Percentiles rank a stretch among this genome's conserved stretches.
These are phyloP conservation scores for Phrynocephalus vlangalii DNA, from an alignment of 2,797 vertebrate species.

Conservation along the genomic window DNA sequence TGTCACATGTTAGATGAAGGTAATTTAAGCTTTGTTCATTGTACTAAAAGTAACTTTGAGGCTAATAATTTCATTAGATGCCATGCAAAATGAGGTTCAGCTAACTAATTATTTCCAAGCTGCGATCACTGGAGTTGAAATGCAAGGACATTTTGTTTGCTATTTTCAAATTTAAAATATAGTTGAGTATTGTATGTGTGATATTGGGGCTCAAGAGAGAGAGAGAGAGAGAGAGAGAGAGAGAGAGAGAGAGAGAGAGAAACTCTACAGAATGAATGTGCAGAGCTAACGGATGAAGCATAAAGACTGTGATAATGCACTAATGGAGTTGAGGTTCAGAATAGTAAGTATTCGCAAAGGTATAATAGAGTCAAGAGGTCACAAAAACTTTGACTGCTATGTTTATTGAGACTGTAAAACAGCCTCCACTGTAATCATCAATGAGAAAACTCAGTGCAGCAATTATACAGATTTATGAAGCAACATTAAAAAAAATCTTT, in stretches of 20 bases:
- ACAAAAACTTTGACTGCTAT: neutral
- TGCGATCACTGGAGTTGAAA: neutral
- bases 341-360: neutral
- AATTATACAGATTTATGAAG: neutral
- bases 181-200: too few species aligned
- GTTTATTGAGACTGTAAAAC: neutral
- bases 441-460: neutral
- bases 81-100: too few species aligned
- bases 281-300: neutral
- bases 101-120: neutral
- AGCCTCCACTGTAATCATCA: neutral
- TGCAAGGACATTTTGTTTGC: neutral
- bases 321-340: neutral
- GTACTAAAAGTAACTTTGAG: too few species aligned
- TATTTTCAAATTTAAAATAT: too few species aligned
- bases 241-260: too few species aligned
- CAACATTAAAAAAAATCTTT: conserved; percentile 6
- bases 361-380: neutral
- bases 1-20: too few species aligned
- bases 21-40: too few species aligned
- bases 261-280: neutral
- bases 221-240: too few species aligned
- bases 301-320: too few species aligned
- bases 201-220: too few species aligned
- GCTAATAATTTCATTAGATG: too few species aligned